Evolutionary conservation across 2,113 vertebrate genomes (phyloP), one percentile per base, ranked within the genome.

Genomic region (Seriola dumerili): DNA sequence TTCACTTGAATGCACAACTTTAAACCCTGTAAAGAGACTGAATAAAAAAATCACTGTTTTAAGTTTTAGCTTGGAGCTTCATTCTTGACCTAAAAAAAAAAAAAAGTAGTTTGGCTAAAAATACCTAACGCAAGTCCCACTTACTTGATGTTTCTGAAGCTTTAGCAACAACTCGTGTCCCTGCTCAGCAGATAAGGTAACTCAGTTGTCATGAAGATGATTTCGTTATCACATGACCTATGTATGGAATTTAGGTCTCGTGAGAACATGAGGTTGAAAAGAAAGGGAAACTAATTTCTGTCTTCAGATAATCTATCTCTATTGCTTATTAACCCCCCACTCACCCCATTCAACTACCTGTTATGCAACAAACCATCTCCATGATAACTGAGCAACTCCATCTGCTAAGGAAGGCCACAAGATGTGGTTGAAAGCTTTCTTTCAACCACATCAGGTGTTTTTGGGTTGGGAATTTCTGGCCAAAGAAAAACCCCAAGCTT

Each of bases 251-350:
- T 64, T 40, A 1, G 19, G 58, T 38, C 32, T 2, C 17, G 5
- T 0, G 36, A 52, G 12, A 70, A 42, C 46, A 40, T n/a, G 3
- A 0, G 1, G 23, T 42, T 38, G 0, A 61, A 16, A 29, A 36
- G 17, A 57, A 42, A 38, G 10, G 14, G 14, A 38, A 44, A 29
- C 9, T 40, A 0, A 62, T 52, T 42, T 44, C 19, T 9, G 4
- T 54, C 32, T 16, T 64, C n/a, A 21, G 32, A 40, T 52, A 21
- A 9, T 69, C 61, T 50, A 50, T 61, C 29, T 29, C 29, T 29
- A 29, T 29, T 29, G 6, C 34, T 36, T 36, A 36, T 36, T 36
- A 36, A 1, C 6, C 21, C 38, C 0, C 11, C 2, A n/a, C 23
- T 8, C 0, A 0, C 50, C 71, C 57, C 23, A 25, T n/a, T 46